Evolutionary conservation across 2,113 vertebrate genomes (phyloP), one percentile per base, ranked within the genome.

Genomic region (Prionailurus bengalensis): DNA sequence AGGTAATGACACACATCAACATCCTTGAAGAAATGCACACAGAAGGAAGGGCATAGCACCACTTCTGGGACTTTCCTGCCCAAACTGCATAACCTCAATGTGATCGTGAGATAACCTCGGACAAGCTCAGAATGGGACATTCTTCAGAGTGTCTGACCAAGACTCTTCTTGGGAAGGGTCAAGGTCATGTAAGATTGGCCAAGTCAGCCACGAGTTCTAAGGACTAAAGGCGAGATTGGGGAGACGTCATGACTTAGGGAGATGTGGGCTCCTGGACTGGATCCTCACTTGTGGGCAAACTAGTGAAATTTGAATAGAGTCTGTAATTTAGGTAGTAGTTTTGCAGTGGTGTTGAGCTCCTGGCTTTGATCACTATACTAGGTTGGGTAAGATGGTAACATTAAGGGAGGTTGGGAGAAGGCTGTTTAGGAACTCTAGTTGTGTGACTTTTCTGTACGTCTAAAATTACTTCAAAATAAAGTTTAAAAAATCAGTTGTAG

Each of bases 11-110:
- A 31, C 7, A 31, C 45, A 39, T 33, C 27, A 1, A 19, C 4
- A 2, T 29, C 33, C 25, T 63, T 8, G 63, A 23, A 11, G 6
- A 6, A 65, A 25, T 7, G 45, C 0, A 0, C 27, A 2, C 2
- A 12, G 25, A 10, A 39, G 29, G 25, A 10, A 39, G 29, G 6
- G 45, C 31, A 4, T 3, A 23, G 8, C 15, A 31, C 76, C 17
- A 4, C 21, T 27, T 70, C 29, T 19, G 51, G 2, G 4, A 2
- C 1, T 4, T 68, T 31, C 76, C 61, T 78, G 29, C 39, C 33
- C 51, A 31, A 70, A 66, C 70, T 0, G 0, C 36, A 0, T 8
- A 7, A 63, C 29, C 42, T 78, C 89, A 31, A 0, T 13, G 7
- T 78, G 3, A 45, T 21, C 29, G 0, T 25, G 9, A 68, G 78